These are phyloP conservation scores for Lipophrys pholis DNA, from an alignment of 2,113 vertebrate genomes.

Conservation along the genomic window DNA sequence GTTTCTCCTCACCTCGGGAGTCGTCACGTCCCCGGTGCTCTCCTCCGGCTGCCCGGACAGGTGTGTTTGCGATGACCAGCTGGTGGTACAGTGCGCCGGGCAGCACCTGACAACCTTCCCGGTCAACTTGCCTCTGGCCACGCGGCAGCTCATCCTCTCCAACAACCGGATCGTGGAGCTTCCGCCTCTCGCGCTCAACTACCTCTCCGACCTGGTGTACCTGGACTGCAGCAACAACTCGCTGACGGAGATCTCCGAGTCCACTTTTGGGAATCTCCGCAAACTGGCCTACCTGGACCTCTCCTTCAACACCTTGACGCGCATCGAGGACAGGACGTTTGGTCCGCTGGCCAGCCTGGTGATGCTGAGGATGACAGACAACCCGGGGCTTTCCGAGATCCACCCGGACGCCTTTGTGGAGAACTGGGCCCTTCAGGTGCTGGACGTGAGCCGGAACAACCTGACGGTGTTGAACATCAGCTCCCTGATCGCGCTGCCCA, in stretches of 20 bases:
- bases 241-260: slow-evolving; percentile 87
- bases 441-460: slow-evolving; percentile 91
- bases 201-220: slow-evolving; percentile 91
- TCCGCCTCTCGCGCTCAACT: slow-evolving; percentile 87
- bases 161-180: slow-evolving; percentile 87
- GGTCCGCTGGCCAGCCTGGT: slow-evolving; percentile 88
- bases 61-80: slow-evolving; percentile 89
- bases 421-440: slow-evolving; percentile 86
- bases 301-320: slow-evolving; percentile 89
- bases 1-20: slow-evolving; percentile 61
- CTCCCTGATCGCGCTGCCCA: slow-evolving; percentile 79
- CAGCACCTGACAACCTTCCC: slow-evolving; percentile 86
- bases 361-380: slow-evolving; percentile 91
- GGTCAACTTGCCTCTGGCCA: slow-evolving; percentile 87
- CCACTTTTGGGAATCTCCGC: slow-evolving; percentile 88
- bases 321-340: slow-evolving; percentile 88
- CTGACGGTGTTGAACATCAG: slow-evolving; percentile 85
- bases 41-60: slow-evolving; percentile 81
- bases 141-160: slow-evolving; percentile 89
- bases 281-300: slow-evolving; percentile 92
- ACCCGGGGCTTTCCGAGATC: slow-evolving; percentile 86
- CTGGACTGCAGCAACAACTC: slow-evolving; percentile 91
- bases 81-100: slow-evolving; percentile 89
- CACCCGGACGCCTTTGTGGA: slow-evolving; percentile 88
- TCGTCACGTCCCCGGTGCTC: slow-evolving; percentile 67